A percentile compares a stretch with the other conserved stretches of the same genome.
phyloP scores from a whole-genome alignment of 2,888 invertebrate species.

The Meganola albula region DNA sequence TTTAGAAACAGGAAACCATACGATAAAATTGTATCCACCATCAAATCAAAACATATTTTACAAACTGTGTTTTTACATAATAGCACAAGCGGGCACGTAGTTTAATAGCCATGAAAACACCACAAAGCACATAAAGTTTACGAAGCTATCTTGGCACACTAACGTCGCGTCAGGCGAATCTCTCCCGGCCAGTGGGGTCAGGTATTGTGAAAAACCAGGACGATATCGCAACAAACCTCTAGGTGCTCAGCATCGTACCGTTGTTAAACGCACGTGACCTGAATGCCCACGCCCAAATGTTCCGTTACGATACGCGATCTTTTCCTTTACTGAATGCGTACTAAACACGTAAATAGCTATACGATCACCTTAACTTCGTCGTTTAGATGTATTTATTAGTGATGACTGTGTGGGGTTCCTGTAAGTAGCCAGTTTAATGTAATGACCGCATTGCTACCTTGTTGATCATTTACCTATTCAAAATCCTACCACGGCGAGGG shows the following conservation, averaged over 20 bases:
- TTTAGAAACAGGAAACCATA: background rate
- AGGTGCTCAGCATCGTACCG: constrained; percentile 62
- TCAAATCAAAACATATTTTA: no score
- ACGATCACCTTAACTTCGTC: constrained; percentile 53
- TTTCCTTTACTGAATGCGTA: constrained; percentile 59
- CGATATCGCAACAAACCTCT: constrained; percentile 74
- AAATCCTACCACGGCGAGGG: no score
- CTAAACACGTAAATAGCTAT: constrained; percentile 65
- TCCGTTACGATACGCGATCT: constrained; percentile 68
- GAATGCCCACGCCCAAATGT: constrained; percentile 57
- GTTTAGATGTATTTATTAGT: constrained; percentile 46
- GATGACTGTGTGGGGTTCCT: no score
- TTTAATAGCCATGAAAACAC: constrained; percentile 40
- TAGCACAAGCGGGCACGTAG: no score
- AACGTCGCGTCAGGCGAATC: constrained; percentile 60
- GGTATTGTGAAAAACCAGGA: constrained; percentile 67
- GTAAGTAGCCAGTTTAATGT: no score
- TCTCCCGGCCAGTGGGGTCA: constrained; percentile 57
- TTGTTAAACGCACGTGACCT: constrained; percentile 67
- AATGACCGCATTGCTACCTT: constrained; percentile 21
- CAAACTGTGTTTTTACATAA: no score
- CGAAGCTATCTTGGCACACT: constrained; percentile 44
- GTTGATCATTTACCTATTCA: no score
- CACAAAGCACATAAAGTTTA: constrained; percentile 52
- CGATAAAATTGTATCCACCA: background rate